A percentile compares a stretch with the other conserved stretches of the same genome.
phyloP scores from a whole-genome alignment of 1,140 invertebrate genomes.

The Anadara kagoshimensis region DNA sequence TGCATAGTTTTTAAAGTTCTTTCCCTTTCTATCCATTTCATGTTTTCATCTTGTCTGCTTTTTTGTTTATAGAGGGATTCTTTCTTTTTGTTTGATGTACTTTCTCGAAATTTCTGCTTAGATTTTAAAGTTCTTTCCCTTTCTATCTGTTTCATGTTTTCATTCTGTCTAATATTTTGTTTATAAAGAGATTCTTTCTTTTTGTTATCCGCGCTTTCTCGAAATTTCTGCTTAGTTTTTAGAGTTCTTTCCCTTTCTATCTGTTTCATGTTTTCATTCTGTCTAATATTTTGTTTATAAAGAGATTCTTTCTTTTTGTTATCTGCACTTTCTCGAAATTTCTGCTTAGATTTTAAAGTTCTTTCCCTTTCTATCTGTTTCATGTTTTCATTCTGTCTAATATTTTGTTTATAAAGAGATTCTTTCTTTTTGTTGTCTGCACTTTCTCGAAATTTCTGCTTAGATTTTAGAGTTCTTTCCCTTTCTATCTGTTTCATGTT shows the following conservation, averaged over 20 bases:
- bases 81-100: not conserved
- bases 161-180: not conserved
- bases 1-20: not conserved
- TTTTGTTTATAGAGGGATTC: not conserved
- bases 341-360: not conserved
- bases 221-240: not conserved
- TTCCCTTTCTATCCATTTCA: not conserved
- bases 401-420: not conserved
- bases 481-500: not conserved
- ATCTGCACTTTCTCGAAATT: slow-evolving; percentile 1
- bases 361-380: not conserved
- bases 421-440: not conserved
- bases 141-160: not conserved
- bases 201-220: not conserved
- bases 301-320: not conserved
- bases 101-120: not conserved
- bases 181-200: not conserved
- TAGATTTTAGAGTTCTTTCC: not conserved
- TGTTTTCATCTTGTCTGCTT: not conserved
- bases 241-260: not conserved
- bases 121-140: not conserved
- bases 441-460: not conserved
- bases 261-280: not conserved
- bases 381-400: not conserved
- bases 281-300: not conserved